Conservation (phyloP, 2,797 vertebrate genomes). For the Varecia variegata region DNA sequence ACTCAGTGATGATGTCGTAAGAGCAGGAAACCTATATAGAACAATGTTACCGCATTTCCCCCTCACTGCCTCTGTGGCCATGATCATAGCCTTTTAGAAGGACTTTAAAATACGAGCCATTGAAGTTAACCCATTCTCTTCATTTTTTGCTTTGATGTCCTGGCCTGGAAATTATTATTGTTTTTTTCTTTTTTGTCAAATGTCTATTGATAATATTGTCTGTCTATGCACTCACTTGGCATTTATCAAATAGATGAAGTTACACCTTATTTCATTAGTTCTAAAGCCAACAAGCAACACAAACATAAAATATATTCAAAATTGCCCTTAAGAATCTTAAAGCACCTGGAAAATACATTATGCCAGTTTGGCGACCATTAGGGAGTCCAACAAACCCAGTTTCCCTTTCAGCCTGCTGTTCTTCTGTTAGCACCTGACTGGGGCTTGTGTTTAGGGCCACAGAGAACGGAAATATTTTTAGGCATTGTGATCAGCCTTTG, state of each 20-base stretch:
- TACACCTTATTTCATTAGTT: neutral
- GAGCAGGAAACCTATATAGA: neutral
- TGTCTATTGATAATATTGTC: neutral
- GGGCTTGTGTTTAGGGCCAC: neutral
- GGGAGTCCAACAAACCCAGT: neutral
- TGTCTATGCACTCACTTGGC: neutral
- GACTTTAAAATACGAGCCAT: neutral
- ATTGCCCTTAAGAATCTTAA: neutral
- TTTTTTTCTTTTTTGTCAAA: neutral
- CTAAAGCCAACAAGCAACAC: conserved; percentile 12
- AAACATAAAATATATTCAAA: neutral
- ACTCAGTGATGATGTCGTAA: neutral
- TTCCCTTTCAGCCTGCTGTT: neutral
- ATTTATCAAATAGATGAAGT: neutral
- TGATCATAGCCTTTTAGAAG: neutral
- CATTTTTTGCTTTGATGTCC: neutral
- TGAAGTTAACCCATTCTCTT: neutral
- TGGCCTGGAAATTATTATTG: neutral
- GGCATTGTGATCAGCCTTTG: neutral
- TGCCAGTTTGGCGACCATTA: neutral
- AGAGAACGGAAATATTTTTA: neutral
- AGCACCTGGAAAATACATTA: neutral
- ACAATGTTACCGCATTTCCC: neutral
- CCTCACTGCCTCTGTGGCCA: neutral
- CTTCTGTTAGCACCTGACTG: neutral